These are phyloP conservation scores for Nemurella pictetii DNA, from an alignment of 2,888 invertebrate species.

Conservation along the genomic window DNA sequence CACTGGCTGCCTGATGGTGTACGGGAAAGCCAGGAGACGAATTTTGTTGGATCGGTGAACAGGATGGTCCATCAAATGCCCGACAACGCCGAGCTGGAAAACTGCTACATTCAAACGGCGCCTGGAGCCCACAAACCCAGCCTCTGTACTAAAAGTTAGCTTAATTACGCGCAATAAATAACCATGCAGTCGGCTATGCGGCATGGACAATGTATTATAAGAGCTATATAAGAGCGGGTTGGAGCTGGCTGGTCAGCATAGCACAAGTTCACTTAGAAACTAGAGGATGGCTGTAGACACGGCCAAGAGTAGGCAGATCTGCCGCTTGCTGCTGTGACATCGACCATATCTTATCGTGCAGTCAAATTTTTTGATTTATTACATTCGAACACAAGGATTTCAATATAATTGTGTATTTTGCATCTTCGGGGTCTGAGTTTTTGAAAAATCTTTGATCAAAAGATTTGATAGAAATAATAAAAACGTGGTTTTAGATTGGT, in stretches of 20 bases:
- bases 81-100: neutral
- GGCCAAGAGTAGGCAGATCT: neutral
- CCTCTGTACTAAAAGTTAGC: slow-evolving; percentile 7
- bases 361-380: slow-evolving; percentile 22
- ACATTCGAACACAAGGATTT: slow-evolving; percentile 20
- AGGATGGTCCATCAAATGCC: neutral
- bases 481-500: slow-evolving; percentile 23
- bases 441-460: slow-evolving; percentile 27
- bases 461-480: slow-evolving; percentile 22
- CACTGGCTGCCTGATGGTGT: neutral
- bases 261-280: neutral
- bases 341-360: slow-evolving; percentile 20
- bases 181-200: neutral
- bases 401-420: slow-evolving; percentile 30
- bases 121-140: neutral
- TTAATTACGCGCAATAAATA: slow-evolving; percentile 21
- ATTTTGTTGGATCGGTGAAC: neutral
- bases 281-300: neutral
- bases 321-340: slow-evolving; percentile 3
- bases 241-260: neutral
- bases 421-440: slow-evolving; percentile 23
- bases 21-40: neutral
- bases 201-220: neutral
- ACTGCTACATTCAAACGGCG: neutral
- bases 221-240: neutral